Conservation (phyloP, 2,888 invertebrate species). For the Oeneis ivallda region DNA sequence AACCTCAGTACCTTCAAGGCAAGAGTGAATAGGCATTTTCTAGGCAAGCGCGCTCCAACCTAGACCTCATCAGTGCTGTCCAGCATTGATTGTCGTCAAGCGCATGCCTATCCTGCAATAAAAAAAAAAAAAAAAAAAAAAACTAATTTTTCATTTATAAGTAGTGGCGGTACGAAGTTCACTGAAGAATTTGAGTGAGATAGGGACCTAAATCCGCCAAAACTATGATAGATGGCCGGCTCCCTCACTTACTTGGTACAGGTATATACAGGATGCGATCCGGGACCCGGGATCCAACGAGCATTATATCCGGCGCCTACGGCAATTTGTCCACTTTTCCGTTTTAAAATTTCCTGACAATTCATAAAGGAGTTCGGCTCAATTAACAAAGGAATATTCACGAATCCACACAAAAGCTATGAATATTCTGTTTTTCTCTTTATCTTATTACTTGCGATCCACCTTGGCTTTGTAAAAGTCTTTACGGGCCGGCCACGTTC, state of each 20-base stretch:
- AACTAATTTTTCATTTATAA: too few relatives aligned
- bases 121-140: too few relatives aligned
- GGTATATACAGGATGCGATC: slow-evolving; percentile 9
- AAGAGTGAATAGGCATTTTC: too few relatives aligned
- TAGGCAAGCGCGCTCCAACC: too few relatives aligned
- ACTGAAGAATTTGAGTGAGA: neutral
- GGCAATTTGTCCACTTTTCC: slow-evolving; percentile 17
- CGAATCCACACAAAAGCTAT: neutral
- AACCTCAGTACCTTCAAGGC: too few relatives aligned
- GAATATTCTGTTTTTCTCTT: slow-evolving; percentile 11
- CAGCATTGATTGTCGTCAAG: too few relatives aligned
- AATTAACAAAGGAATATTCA: slow-evolving; percentile 26
- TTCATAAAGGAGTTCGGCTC: slow-evolving; percentile 26
- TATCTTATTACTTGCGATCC: neutral
- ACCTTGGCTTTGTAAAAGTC: too few relatives aligned
- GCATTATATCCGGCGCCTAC: slow-evolving; percentile 8
- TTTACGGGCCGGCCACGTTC: too few relatives aligned
- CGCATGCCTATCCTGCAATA: too few relatives aligned
- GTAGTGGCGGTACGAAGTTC: too few relatives aligned
- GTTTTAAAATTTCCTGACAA: slow-evolving; percentile 28
- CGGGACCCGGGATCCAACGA: slow-evolving; percentile 1
- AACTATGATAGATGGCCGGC: neutral
- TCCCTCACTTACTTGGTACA: neutral
- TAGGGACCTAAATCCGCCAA: slow-evolving; percentile 5
- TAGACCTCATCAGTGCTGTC: too few relatives aligned